phyloP scores from a whole-genome alignment of 1,140 invertebrate genomes.

The Frieseomelitta varia region DNA sequence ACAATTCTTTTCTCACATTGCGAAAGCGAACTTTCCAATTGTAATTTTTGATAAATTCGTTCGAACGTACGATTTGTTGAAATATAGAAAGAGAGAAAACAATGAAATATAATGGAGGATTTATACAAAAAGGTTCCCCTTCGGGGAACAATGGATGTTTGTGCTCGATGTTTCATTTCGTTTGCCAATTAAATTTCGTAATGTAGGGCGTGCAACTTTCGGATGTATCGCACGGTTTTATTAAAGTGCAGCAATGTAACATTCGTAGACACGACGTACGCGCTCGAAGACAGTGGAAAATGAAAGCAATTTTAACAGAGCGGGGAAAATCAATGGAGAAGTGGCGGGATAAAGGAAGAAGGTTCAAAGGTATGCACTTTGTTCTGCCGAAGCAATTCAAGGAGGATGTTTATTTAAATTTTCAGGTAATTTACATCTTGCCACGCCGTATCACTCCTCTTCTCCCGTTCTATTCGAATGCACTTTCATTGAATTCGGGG shows the following conservation, averaged over 20 bases:
- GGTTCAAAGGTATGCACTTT: constrained; percentile 48
- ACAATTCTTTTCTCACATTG: neutral
- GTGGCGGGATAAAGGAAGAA: constrained; percentile 32
- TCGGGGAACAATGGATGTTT: neutral
- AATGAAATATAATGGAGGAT: neutral
- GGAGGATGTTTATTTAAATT: constrained; percentile 55
- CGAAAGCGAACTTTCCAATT: neutral
- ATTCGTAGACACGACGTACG: neutral
- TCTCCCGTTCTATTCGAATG: neutral
- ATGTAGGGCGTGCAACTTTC: neutral
- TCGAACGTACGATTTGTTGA: neutral
- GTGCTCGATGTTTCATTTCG: neutral
- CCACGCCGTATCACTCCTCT: constrained; percentile 40
- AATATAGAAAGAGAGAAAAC: neutral
- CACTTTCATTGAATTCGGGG: constrained; percentile 23
- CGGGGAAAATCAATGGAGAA: constrained; percentile 32
- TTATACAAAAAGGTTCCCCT: too few relatives aligned
- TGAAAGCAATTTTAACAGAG: constrained; percentile 44
- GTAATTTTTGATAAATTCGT: neutral
- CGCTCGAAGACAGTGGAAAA: constrained; percentile 29
- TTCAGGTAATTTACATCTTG: constrained; percentile 66
- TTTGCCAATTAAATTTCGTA: neutral
- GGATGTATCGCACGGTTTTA: neutral
- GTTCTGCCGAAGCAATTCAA: constrained; percentile 40
- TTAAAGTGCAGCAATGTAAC: neutral